These are phyloP conservation scores for Salminus brasiliensis DNA, from an alignment of 2,113 vertebrate species.

Conservation along the genomic window DNA sequence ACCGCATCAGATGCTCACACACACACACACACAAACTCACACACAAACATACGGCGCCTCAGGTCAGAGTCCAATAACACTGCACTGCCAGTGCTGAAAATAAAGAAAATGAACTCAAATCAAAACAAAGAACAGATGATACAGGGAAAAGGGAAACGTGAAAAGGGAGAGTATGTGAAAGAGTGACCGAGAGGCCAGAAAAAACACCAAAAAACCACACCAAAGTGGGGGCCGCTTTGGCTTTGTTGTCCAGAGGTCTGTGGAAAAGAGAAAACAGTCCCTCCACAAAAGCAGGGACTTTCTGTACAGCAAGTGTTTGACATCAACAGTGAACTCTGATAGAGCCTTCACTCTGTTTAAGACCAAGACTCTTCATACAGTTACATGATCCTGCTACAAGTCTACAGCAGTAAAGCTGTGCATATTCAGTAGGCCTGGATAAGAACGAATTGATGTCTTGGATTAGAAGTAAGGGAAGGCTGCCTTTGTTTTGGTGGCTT, in stretches of 20 bases:
- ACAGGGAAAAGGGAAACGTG: constrained; percentile 26
- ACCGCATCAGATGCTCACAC: constrained; percentile 25
- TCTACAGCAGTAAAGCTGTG: constrained; percentile 9
- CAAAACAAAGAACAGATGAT: constrained; percentile 37
- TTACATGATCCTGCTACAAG: background rate
- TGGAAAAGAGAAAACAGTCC: constrained; percentile 46
- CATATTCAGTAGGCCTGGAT: background rate
- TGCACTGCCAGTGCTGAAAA: constrained; percentile 64
- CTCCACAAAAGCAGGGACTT: constrained; percentile 37
- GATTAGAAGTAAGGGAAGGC: background rate
- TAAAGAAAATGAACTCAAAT: constrained; percentile 43
- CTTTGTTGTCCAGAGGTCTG: constrained; percentile 45
- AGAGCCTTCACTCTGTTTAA: background rate
- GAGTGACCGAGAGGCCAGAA: constrained; percentile 30
- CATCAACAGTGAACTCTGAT: constrained; percentile 17
- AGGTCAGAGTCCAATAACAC: constrained; percentile 64
- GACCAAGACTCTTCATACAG: background rate
- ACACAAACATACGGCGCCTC: constrained; percentile 60
- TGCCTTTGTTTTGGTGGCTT: background rate
- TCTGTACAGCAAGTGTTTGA: constrained; percentile 17
- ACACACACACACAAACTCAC: constrained; percentile 22
- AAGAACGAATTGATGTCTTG: background rate
- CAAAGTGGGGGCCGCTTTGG: constrained; percentile 10
- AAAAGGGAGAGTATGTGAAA: constrained; percentile 37
- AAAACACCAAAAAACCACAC: constrained; percentile 35